A percentile compares a stretch with the other conserved stretches of the same genome.
phyloP scores from a whole-genome alignment of 2,113 vertebrate species.

The Notothenia rossii region DNA sequence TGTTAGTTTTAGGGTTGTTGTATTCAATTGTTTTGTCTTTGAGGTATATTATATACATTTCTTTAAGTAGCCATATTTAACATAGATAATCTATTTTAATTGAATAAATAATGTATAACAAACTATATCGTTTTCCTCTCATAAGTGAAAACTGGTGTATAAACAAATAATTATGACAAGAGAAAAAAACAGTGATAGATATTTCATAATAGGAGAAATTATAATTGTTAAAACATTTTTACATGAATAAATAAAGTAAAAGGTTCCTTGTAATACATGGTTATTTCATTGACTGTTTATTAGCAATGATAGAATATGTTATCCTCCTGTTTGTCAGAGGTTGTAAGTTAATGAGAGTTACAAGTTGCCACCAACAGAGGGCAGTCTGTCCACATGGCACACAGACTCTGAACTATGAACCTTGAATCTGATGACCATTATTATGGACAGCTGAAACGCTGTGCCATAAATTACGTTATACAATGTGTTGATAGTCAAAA shows the following conservation, averaged over 20 bases:
- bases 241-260: too few relatives aligned
- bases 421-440: conserved; percentile 61
- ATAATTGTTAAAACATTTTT: background rate
- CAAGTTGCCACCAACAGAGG: conserved; percentile 63
- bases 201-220: background rate
- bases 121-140: background rate
- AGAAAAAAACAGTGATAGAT: background rate
- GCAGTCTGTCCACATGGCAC: conserved; percentile 64
- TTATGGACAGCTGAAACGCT: conserved; percentile 52
- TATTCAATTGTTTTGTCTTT: background rate
- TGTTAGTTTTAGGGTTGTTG: background rate
- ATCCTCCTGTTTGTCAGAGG: background rate
- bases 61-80: background rate
- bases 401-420: conserved; percentile 44
- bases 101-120: background rate
- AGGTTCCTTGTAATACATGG: background rate
- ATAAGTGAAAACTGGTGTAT: too few relatives aligned
- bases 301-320: background rate
- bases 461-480: conserved; percentile 62
- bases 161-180: too few relatives aligned
- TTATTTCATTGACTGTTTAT: too few relatives aligned
- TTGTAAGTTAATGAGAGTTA: conserved; percentile 5
- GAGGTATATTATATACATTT: too few relatives aligned
- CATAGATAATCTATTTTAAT: background rate
- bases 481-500: conserved; percentile 65